A percentile compares a stretch with the other conserved stretches of the same genome.
phyloP scores from a whole-genome alignment of 2,113 vertebrate genomes.

The Centropus unirufus region DNA sequence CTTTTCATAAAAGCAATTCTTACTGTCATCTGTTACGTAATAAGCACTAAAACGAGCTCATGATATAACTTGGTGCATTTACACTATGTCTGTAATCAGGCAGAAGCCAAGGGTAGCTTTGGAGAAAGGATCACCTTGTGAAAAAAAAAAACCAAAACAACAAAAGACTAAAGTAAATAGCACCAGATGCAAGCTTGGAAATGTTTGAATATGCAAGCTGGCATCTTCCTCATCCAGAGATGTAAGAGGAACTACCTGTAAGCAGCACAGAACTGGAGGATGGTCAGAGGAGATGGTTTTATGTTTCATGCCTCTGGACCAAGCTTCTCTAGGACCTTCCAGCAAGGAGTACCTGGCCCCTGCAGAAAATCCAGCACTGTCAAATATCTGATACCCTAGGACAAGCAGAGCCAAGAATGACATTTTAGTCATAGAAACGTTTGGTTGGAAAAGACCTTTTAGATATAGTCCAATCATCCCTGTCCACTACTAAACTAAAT shows the following conservation, averaged over 20 bases:
- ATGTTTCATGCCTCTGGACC: not conserved
- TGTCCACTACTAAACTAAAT: too few species aligned
- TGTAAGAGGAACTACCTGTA: not conserved
- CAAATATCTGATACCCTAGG: not conserved
- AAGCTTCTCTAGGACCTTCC: not conserved
- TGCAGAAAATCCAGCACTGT: not conserved
- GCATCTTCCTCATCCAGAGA: not conserved
- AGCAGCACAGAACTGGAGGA: not conserved
- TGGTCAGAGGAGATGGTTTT: fast-evolving
- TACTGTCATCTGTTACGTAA: not conserved
- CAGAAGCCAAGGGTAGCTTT: not conserved
- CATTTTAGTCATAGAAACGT: not conserved
- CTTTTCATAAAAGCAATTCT: not conserved
- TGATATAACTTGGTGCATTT: not conserved
- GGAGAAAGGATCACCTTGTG: not conserved
- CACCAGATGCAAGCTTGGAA: not conserved
- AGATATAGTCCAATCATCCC: too few species aligned
- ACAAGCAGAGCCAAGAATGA: not conserved
- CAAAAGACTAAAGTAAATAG: not conserved
- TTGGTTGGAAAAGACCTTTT: too few species aligned
- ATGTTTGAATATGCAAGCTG: not conserved
- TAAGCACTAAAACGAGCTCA: not conserved
- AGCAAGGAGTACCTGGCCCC: not conserved
- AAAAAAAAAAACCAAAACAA: too few species aligned
- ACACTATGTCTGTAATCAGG: not conserved